A percentile compares a stretch with the other conserved stretches of the same genome.
phyloP scores from a whole-genome alignment of 2,888 invertebrate species.

The Eucera pruinosa region DNA sequence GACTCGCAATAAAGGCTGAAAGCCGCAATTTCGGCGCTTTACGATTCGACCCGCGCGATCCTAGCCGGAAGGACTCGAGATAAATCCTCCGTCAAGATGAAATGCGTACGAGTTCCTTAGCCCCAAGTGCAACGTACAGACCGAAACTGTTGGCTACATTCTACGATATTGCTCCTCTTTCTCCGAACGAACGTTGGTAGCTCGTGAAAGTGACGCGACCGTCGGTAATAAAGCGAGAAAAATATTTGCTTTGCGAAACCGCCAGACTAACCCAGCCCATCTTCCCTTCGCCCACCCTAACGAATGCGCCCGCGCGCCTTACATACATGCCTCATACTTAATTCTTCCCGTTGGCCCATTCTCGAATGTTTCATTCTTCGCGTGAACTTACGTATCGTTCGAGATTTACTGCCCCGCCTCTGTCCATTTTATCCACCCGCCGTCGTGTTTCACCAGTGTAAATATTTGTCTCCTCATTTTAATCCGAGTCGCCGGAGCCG shows the following conservation, averaged over 20 bases:
- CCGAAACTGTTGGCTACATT: slow-evolving; percentile 62
- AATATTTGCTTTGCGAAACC: slow-evolving; percentile 75
- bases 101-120: slow-evolving; percentile 67
- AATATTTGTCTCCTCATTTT: slow-evolving; percentile 58
- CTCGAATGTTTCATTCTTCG: slow-evolving; percentile 51
- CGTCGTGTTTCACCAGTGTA: slow-evolving; percentile 28
- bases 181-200: slow-evolving; percentile 58
- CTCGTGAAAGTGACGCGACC: slow-evolving; percentile 62
- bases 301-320: slow-evolving; percentile 15
- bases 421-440: slow-evolving; percentile 7
- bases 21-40: slow-evolving; percentile 56
- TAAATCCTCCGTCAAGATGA: slow-evolving; percentile 59
- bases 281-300: slow-evolving; percentile 11
- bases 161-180: slow-evolving; percentile 69
- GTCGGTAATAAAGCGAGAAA: slow-evolving; percentile 73
- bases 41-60: slow-evolving; percentile 56
- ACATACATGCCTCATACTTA: slow-evolving; percentile 34
- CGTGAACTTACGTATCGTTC: slow-evolving; percentile 51
- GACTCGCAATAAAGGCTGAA: slow-evolving; percentile 50
- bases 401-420: slow-evolving; percentile 46
- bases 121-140: slow-evolving; percentile 58
- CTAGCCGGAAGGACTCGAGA: slow-evolving; percentile 43
- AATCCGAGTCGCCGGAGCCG: slow-evolving; percentile 29
- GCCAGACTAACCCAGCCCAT: slow-evolving; percentile 58
- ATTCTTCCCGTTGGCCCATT: slow-evolving; percentile 31